phyloP scores from a whole-genome alignment of 2,888 invertebrate species.

The Philhelius pedissequus region DNA sequence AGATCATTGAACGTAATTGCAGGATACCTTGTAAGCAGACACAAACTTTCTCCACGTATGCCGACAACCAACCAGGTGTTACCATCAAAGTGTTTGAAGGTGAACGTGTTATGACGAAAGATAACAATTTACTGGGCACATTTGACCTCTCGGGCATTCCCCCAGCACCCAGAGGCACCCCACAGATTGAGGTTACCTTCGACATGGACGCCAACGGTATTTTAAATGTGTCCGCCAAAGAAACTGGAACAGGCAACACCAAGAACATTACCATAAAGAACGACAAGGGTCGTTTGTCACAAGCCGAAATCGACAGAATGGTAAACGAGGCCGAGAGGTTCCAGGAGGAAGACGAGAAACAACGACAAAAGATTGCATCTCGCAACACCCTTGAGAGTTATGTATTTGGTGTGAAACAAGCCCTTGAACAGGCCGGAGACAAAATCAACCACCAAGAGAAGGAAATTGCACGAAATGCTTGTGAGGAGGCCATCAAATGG shows the following conservation, averaged over 20 bases:
- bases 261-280: conserved; percentile 89
- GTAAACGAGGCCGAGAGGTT: conserved; percentile 85
- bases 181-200: conserved; percentile 90
- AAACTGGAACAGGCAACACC: conserved; percentile 82
- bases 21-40: conserved; percentile 87
- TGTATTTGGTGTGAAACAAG: conserved; percentile 84
- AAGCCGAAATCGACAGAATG: conserved; percentile 88
- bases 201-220: conserved; percentile 93
- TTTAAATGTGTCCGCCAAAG: conserved; percentile 89
- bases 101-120: conserved; percentile 93
- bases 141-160: conserved; percentile 97
- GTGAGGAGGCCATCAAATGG: conserved; percentile 84
- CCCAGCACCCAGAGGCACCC: conserved; percentile 91
- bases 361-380: conserved; percentile 83
- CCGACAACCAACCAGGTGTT: conserved; percentile 89
- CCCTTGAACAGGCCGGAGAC: conserved; percentile 82
- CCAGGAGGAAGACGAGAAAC: conserved; percentile 85
- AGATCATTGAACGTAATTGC: conserved; percentile 85
- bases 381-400: conserved; percentile 87
- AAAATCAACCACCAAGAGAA: conserved; percentile 84
- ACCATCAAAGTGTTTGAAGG: conserved; percentile 88
- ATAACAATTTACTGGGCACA: conserved; percentile 95
- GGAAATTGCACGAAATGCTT: conserved; percentile 83
- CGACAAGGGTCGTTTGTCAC: conserved; percentile 87
- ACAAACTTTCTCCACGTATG: conserved; percentile 88